A percentile compares a stretch with the other conserved stretches of the same genome.
phyloP scores from a whole-genome alignment of 2,888 invertebrate species.

The Stenodera caucasica region DNA sequence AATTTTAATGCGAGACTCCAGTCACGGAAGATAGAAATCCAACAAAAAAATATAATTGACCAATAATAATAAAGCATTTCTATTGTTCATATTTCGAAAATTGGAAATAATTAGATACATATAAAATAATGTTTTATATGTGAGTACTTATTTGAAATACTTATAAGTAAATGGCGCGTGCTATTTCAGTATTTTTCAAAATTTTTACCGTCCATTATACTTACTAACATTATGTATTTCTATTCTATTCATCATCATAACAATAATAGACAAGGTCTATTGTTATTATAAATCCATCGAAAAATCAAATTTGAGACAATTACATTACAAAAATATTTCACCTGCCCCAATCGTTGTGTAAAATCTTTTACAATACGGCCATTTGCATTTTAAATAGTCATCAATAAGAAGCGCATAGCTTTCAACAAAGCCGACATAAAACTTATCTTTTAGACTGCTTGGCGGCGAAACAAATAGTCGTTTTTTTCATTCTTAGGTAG shows the following conservation, averaged over 20 bases:
- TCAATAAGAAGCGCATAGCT: conserved; percentile 29
- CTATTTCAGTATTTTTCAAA: neutral
- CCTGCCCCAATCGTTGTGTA: conserved; percentile 27
- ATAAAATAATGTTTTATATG: too few relatives aligned
- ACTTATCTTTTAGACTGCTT: conserved; percentile 30
- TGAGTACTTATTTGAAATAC: too few relatives aligned
- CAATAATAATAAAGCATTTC: conserved; percentile 18
- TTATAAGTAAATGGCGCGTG: conserved; percentile 18
- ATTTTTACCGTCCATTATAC: too few relatives aligned
- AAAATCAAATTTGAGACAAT: conserved; percentile 20
- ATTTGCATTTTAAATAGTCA: conserved; percentile 32
- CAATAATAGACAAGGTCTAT: neutral
- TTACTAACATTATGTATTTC: too few relatives aligned
- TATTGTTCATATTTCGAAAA: conserved; percentile 20
- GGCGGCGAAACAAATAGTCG: conserved; percentile 31
- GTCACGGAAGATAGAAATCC: conserved; percentile 12
- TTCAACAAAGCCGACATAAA: conserved; percentile 31
- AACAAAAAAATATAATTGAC: conserved; percentile 20
- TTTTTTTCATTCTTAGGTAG: too few relatives aligned
- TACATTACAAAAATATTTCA: conserved; percentile 30
- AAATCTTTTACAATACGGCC: conserved; percentile 31
- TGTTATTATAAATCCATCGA: neutral
- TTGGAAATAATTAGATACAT: too few relatives aligned
- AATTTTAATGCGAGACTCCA: conserved; percentile 3
- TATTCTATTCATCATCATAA: too few relatives aligned